Base-by-base conservation (phyloP, 2,113 vertebrate species). In the Ranitomeya variabilis region DNA sequence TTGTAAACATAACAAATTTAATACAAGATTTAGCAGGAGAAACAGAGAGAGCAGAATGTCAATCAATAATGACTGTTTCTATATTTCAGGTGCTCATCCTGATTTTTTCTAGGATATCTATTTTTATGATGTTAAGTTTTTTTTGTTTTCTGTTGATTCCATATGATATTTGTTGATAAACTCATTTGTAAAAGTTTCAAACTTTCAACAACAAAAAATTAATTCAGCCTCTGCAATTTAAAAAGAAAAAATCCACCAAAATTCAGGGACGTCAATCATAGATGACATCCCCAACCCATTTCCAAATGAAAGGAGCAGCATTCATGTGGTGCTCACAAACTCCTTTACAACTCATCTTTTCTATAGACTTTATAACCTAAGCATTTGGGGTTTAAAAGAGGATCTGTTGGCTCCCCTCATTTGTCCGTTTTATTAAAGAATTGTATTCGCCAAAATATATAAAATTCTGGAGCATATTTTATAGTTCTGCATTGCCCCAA, bases 1-100 rank as follows among this genome's bases (percentile, higher is more conserved):
- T 60, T 80, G 76, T 79, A 87, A 87, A 87, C 64, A 79, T 86
- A 87, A 87, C 86, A 87, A 67, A 67, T 87, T 79, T 87, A 71
- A 87, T 69, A 87, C 79, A 62, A 60, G 66, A 81, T 71, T 71
- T 73, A 81, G 55, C 78, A 71, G 64, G 45, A 87, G 79, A 87
- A 82, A 69, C 78, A 81, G 18, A 87, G 64, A 51, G 51, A 87
- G 23, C 66, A 73, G 31, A 60, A 87, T 81, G 78, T 71, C 86
- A 81, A 80, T 87, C 86, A 80, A 81, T 86, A 86, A 69, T 62
- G 78, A 79, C 73, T 67, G 31, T 80, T 66, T 79, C 60, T 31
- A 59, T 60, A 54, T 80, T 85, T 55, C 57, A 80, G 74, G 85
- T 79, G 74, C 26, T 86, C 9, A 21, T 54, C 7, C 37, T 66